Evolutionary conservation across 2,797 vertebrate genomes (phyloP).

Genomic region (Dromococcyx pavoninus): DNA sequence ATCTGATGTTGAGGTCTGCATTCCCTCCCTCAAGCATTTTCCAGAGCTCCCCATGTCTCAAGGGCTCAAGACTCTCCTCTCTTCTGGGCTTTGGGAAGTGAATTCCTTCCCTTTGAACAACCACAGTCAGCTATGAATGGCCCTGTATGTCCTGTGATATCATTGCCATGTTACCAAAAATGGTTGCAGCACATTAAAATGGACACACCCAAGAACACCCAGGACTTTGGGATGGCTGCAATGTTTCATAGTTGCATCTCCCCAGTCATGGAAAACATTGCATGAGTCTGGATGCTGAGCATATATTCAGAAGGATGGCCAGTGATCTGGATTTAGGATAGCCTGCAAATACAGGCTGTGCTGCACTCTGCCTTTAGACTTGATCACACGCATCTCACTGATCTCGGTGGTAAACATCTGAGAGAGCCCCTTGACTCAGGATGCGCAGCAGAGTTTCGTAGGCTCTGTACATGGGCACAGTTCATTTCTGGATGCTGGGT

Average conservation of each 20-base stretch:
- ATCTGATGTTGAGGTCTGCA: not conserved
- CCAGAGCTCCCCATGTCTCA: not conserved
- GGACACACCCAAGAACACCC: not conserved
- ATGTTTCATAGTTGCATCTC: not conserved
- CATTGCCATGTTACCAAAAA: not conserved
- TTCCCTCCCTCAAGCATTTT: not conserved
- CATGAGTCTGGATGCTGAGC: not conserved
- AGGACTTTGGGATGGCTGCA: not conserved
- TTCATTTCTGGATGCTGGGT: not conserved
- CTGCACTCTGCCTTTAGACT: not conserved
- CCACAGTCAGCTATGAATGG: conserved; percentile 8
- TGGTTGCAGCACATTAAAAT: not conserved
- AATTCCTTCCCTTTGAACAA: not conserved
- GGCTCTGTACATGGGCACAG: not conserved
- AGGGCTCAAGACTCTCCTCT: not conserved
- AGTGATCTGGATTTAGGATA: not conserved
- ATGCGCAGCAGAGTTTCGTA: not conserved
- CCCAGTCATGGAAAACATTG: not conserved
- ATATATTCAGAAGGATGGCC: not conserved
- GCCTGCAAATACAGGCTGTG: not conserved
- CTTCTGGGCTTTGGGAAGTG: not conserved
- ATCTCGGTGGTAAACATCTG: not conserved
- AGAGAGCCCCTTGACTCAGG: not conserved
- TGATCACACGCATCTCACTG: not conserved
- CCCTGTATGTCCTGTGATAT: not conserved